A percentile compares a stretch with the other conserved stretches of the same genome.
Evolutionary conservation across 2,797 vertebrate species (phyloP).

Genomic region (Alca torda): DNA sequence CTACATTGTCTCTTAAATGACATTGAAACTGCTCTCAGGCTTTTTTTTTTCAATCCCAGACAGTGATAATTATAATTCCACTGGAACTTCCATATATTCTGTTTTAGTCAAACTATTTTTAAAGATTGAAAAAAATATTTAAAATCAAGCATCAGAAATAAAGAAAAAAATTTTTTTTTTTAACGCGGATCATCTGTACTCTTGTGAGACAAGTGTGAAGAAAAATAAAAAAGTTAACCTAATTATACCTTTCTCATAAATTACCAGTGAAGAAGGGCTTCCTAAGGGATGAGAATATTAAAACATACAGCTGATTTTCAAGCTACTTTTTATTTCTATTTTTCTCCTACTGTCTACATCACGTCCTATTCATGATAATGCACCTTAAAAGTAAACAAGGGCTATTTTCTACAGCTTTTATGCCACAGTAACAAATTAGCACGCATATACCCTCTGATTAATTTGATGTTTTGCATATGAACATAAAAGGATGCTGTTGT

Average conservation of each 20-base stretch:
- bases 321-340: neutral
- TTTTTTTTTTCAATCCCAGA: neutral
- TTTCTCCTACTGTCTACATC: neutral
- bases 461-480: neutral
- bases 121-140: neutral
- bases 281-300: neutral
- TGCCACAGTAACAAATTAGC: neutral
- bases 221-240: conserved; percentile 50
- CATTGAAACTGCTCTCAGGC: neutral
- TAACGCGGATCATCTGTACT: neutral
- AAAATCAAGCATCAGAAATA: neutral
- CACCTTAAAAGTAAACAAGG: neutral
- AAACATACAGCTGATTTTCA: neutral
- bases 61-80: neutral
- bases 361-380: neutral
- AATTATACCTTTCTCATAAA: conserved; percentile 41
- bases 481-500: neutral
- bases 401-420: neutral
- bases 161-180: neutral
- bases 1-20: neutral
- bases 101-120: neutral
- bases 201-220: neutral
- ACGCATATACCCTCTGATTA: neutral
- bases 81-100: neutral
- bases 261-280: neutral